Evolutionary conservation across 2,113 vertebrate genomes (phyloP).

Genomic region (Phalacrocorax pelagicus): DNA sequence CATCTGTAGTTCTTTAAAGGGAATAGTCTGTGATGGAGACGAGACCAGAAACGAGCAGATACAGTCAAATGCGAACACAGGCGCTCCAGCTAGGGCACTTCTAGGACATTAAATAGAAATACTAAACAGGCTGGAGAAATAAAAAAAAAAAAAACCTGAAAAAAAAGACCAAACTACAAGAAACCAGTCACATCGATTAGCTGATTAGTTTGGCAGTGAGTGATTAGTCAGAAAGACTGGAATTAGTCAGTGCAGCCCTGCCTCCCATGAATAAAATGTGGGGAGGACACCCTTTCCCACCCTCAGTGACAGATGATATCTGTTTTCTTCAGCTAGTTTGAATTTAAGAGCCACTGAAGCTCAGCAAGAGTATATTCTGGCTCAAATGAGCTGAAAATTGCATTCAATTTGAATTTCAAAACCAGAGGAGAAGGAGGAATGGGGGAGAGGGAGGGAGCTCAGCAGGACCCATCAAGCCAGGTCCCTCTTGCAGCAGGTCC

Average conservation of each 20-base stretch:
- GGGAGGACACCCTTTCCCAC: constrained; percentile 64
- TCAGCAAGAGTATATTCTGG: constrained; percentile 84
- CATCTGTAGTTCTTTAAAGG: background rate
- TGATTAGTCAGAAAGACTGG: constrained; percentile 70
- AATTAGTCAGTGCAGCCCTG: constrained; percentile 71
- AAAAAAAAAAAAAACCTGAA: background rate
- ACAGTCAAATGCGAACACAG: background rate
- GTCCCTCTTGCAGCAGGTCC: constrained; percentile 66
- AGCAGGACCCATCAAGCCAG: constrained; percentile 54
- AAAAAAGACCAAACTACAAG: constrained; percentile 13
- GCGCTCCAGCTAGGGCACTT: constrained; percentile 1
- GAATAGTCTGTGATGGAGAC: background rate
- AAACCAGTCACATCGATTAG: constrained; percentile 72
- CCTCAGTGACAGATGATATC: constrained; percentile 83
- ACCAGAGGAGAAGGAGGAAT: constrained; percentile 54
- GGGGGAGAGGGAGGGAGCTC: background rate
- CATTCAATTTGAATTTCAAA: constrained; percentile 89
- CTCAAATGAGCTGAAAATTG: constrained; percentile 90
- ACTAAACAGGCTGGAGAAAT: constrained; percentile 33
- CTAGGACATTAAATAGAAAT: constrained; percentile 52
- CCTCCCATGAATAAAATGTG: constrained; percentile 69
- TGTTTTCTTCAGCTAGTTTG: constrained; percentile 80
- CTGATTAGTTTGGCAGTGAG: constrained; percentile 73
- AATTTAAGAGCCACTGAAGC: constrained; percentile 86
- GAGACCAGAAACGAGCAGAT: background rate